Conservation (phyloP, 2,797 vertebrate genomes). For the Ptychobarbus kaznakovi region DNA sequence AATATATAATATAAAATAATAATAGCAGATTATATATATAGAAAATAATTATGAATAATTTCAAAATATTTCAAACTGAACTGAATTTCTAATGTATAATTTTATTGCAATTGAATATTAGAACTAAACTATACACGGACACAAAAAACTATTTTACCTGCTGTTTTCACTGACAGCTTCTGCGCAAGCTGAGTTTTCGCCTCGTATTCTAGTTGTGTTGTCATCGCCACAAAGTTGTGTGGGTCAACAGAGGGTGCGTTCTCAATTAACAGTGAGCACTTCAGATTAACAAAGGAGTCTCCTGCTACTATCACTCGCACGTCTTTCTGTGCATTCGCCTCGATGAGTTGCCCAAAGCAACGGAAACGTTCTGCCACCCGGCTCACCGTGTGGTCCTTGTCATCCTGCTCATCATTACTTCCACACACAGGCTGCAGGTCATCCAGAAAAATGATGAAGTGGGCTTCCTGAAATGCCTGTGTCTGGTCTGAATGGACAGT, state of each 20-base stretch:
- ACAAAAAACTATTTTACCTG: slow-evolving; percentile 72
- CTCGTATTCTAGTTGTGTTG: slow-evolving; percentile 82
- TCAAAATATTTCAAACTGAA: neutral
- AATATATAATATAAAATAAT: too few relatives aligned
- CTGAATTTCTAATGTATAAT: neutral
- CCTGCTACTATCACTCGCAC: slow-evolving; percentile 87
- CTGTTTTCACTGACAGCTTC: slow-evolving; percentile 76
- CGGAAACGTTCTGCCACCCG: slow-evolving; percentile 72
- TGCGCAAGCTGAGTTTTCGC: slow-evolving; percentile 81
- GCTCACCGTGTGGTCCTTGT: slow-evolving; percentile 64
- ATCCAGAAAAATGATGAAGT: slow-evolving; percentile 86
- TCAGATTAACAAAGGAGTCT: slow-evolving; percentile 82
- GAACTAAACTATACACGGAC: neutral
- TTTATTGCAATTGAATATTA: neutral
- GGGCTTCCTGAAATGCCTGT: slow-evolving; percentile 82
- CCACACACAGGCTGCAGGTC: slow-evolving; percentile 63
- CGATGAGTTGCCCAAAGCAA: slow-evolving; percentile 81
- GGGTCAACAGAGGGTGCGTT: slow-evolving; percentile 72
- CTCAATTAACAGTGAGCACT: slow-evolving; percentile 78
- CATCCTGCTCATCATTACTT: slow-evolving; percentile 23
- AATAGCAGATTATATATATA: too few relatives aligned
- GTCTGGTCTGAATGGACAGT: slow-evolving; percentile 75
- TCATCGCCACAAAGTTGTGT: slow-evolving; percentile 77
- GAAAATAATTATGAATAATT: neutral
- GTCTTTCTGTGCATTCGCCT: slow-evolving; percentile 76